phyloP scores from a whole-genome alignment of 2,888 invertebrate species.

The Temnothorax ravouxi region DNA sequence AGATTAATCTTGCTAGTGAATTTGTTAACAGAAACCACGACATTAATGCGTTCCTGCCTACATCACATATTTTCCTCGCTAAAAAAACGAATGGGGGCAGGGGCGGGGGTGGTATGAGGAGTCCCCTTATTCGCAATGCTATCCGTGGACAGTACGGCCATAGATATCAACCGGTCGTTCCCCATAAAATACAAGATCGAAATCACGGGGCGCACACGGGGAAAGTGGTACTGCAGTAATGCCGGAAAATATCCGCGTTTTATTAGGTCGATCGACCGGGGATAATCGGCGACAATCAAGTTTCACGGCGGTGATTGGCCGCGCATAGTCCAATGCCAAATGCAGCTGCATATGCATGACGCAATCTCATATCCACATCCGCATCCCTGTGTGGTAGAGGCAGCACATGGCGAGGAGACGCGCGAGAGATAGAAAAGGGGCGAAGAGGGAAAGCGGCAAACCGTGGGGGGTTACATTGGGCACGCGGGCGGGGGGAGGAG shows the following conservation, averaged over 20 bases:
- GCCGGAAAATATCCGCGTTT: slow-evolving; percentile 78
- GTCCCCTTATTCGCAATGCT: slow-evolving; percentile 30
- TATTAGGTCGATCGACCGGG: slow-evolving; percentile 81
- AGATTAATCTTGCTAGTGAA: slow-evolving; percentile 23
- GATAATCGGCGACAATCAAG: slow-evolving; percentile 86
- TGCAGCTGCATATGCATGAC: slow-evolving; percentile 85
- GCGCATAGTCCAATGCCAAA: slow-evolving; percentile 81
- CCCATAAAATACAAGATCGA: slow-evolving; percentile 58
- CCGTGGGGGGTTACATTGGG: slow-evolving; percentile 44
- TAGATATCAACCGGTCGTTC: slow-evolving; percentile 48
- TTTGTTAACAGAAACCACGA: slow-evolving; percentile 9
- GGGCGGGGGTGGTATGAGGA: not conserved
- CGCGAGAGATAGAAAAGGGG: slow-evolving; percentile 51
- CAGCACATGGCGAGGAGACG: slow-evolving; percentile 45
- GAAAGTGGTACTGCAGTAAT: slow-evolving; percentile 51
- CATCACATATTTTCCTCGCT: not conserved
- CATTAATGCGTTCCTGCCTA: slow-evolving; percentile 15
- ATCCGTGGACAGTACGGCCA: slow-evolving; percentile 13
- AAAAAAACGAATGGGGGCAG: not conserved
- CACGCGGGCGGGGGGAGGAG: slow-evolving; percentile 25
- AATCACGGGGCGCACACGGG: slow-evolving; percentile 43
- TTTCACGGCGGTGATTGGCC: slow-evolving; percentile 84
- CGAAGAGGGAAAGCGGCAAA: slow-evolving; percentile 26
- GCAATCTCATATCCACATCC: slow-evolving; percentile 84
- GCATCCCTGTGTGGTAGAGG: slow-evolving; percentile 61